Evolutionary conservation across 2,797 vertebrate species (phyloP), one percentile per base, ranked within the genome.

Genomic region (Melanotaenia nigrans): DNA sequence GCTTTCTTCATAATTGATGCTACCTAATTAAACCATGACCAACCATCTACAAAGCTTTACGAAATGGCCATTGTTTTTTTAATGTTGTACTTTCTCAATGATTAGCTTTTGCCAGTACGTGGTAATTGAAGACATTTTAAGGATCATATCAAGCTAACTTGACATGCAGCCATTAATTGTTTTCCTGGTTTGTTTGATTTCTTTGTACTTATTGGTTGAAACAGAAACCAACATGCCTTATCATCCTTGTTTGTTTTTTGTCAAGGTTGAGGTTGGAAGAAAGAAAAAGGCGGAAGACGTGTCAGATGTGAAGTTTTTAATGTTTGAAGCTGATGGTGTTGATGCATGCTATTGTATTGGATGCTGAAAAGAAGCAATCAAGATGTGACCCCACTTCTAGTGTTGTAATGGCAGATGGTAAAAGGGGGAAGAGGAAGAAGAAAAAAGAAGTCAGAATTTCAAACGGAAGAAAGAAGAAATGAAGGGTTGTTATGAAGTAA

Each of bases 391-490:
- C 89, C 86, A 80, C 90, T 90, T 86, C 92, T 91, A 92, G 89
- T 91, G 90, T 90, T 92, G 90, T 94, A 92, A 90, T 92, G 90
- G 90, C 87, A 90, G 90, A 90, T 92, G 90, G 78, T 90, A 91
- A 89, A 90, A 87, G 83, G 91, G 92, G 91, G 90, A 93, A 92
- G 93, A 93, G 90, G 91, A 69, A 58, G 57, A 92, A 83, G 89
- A 90, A 84, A 90, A 92, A 92, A 91, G 90, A 94, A 93, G 92
- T 92, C 91, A 78, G 90, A 90, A 96, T 96, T 96, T 97, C 96
- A 98, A 97, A 97, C 95, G 92, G 97, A 99, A 98, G 97, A 98
- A 98, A 97, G 96, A 97, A 97, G 96, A 98, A 97, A 96, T 96
- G 96, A 97, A 91, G 91, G 90, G 89, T 97, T 97, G 97, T 93